Evolutionary conservation across 2,113 vertebrate species (phyloP), one percentile per base, ranked within the genome.

Genomic region (Numenius arquata): DNA sequence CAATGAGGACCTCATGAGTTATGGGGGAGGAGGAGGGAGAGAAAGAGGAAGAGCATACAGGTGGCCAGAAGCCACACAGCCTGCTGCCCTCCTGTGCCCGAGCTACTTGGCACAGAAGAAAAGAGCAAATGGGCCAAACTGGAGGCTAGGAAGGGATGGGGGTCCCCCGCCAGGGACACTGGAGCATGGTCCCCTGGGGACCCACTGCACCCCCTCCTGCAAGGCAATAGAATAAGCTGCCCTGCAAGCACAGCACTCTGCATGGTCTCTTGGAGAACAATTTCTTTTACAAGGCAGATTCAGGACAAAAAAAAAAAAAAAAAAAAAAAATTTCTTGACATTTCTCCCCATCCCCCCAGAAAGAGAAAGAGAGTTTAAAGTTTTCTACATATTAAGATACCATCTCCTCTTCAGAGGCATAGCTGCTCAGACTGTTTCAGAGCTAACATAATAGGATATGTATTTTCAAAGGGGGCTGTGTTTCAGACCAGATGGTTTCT

Each of bases 401-500:
- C 93, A 92, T 97, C 97, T 97, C 95, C 65, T 80, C 89, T 86
- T 97, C 88, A 92, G 92, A 95, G 87, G 90, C 96, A 96, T 95
- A 97, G 96, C 95, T 97, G 96, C 93, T 95, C 95, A 80, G 95
- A 96, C 97, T 98, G 96, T 94, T 97, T 97, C 96, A 87, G 95
- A 97, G 91, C 96, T 97, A 97, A 97, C 98, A 98, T 98, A 98
- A 98, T 98, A 96, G 97, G 95, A 96, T 97, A 98, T 97, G 97
- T 97, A 98, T 97, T 98, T 98, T 98, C 98, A 98, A 98, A 98
- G 97, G 95, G 95, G 97, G 96, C 98, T 98, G 98, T 98, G 98
- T 98, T 98, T 97, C 97, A 96, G 97, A 97, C 95, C 98, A 98
- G 98, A 98, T 98, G 98, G 98, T 98, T 98, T 98, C 97, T 98